Evolutionary conservation across 2,888 invertebrate genomes (phyloP), one percentile per base, ranked within the genome.

Genomic region (Elegia similella): DNA sequence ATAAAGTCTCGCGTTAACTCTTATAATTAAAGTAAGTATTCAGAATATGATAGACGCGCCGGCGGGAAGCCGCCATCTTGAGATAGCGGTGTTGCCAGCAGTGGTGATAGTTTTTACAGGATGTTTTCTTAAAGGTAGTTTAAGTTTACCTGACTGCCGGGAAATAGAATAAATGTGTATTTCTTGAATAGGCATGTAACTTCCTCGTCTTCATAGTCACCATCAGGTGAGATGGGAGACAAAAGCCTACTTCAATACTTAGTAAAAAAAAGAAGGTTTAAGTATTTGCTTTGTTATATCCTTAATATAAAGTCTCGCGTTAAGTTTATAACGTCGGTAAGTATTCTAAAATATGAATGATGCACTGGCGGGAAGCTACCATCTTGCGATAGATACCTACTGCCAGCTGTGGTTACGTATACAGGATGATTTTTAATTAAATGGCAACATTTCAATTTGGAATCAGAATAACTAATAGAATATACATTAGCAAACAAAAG

Each of bases 1-100:
- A n/a, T n/a, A n/a, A 86, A 90, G 85, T 86, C 89, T 76, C 75
- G 79, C 90, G 88, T 92, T 91, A 89, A 90, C 89, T 91, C 89
- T 89, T 90, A 90, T 90, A 91, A 90, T 88, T 82, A 80, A 79
- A 74, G 80, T 80, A 81, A 84, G 84, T 83, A 89, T 88, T 88
- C 88, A 86, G 89, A 90, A 88, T 86, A 86, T 86, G 86, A 85
- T 85, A 80, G 84, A 75, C 69, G 69, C 60, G 63, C 61, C 32
- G 54, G 43, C 44, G 44, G 44, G 15, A 6, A n/a, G 15, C 54
- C 44, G 44, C 44, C 32, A 16, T 42, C 43, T 43, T 34, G 44
- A 7, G 44, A 54, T 54, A 54, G 43, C 16, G 44, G 7, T 7
- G n/a, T 17, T 42, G 42, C 12, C 48, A 50, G 32, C 15, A 30